Evolutionary conservation across 2,888 invertebrate species (phyloP).

Genomic region (Macaria notata): DNA sequence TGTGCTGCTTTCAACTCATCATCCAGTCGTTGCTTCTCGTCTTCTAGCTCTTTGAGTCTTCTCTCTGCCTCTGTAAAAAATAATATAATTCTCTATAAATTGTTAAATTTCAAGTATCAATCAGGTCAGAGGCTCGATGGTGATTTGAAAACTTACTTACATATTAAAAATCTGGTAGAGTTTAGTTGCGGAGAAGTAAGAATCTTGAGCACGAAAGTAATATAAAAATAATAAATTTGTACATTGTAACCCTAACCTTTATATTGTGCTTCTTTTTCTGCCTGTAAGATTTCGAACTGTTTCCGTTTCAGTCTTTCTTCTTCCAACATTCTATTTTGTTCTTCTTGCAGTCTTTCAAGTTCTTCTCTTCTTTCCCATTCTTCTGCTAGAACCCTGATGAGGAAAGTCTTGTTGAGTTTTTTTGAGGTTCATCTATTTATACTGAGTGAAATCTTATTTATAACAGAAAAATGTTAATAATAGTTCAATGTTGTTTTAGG

Average conservation of each 20-base stretch:
- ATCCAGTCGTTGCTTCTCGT: constrained; percentile 86
- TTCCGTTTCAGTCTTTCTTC: constrained; percentile 88
- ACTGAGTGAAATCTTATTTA: too few relatives aligned
- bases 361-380: constrained; percentile 93
- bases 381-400: constrained; percentile 86
- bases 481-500: too few relatives aligned
- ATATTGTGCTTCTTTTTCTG: constrained; percentile 86
- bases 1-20: constrained; percentile 86
- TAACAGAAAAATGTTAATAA: too few relatives aligned
- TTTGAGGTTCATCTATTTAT: too few relatives aligned
- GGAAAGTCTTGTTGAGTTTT: too few relatives aligned
- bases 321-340: constrained; percentile 87
- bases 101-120: too few relatives aligned
- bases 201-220: too few relatives aligned
- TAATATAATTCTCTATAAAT: background rate
- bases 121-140: too few relatives aligned
- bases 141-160: too few relatives aligned
- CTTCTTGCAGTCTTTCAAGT: constrained; percentile 89
- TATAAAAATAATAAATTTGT: too few relatives aligned
- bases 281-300: constrained; percentile 88
- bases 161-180: too few relatives aligned
- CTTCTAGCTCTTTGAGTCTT: constrained; percentile 86
- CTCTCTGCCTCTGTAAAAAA: constrained; percentile 85
- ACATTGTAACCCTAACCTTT: constrained; percentile 83
- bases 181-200: too few relatives aligned